Percentiles rank a stretch among this genome's conserved stretches.
phyloP scores from a whole-genome alignment of 2,888 invertebrate species.

The Drosophila neutralis region DNA sequence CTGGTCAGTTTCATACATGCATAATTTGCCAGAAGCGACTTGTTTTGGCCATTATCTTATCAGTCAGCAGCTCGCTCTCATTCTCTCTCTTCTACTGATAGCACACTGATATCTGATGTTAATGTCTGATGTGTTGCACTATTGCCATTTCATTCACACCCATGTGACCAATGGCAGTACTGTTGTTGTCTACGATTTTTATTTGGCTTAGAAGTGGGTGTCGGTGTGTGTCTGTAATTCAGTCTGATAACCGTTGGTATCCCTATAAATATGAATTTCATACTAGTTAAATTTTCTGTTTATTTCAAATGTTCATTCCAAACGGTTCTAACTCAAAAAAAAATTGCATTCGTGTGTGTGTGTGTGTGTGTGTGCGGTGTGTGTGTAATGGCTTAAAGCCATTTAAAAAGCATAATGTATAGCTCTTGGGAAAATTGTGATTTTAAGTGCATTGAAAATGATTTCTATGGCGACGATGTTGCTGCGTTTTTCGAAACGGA shows the following conservation, averaged over 20 bases:
- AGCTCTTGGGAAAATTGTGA: constrained; percentile 68
- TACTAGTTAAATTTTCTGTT: constrained; percentile 67
- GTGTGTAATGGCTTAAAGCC: constrained; percentile 45
- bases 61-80: constrained; percentile 11
- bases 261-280: constrained; percentile 69
- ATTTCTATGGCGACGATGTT: constrained; percentile 64
- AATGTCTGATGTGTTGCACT: constrained; percentile 30
- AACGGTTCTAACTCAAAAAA: constrained; percentile 26
- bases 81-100: constrained; percentile 27
- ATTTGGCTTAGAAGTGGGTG: constrained; percentile 6
- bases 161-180: constrained; percentile 7
- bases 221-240: constrained; percentile 11
- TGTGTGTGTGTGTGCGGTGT: constrained; percentile 18
- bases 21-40: constrained; percentile 20
- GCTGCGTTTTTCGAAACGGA: constrained; percentile 51
- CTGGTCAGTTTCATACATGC: constrained; percentile 46
- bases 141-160: constrained; percentile 28
- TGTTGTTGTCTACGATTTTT: constrained; percentile 42
- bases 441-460: constrained; percentile 65
- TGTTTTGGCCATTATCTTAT: constrained; percentile 57
- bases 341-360: background rate
- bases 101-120: constrained; percentile 48
- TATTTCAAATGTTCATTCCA: constrained; percentile 60
- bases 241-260: constrained; percentile 29
- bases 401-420: constrained; percentile 49